Percentiles rank a stretch among this genome's conserved stretches.
Evolutionary conservation across 2,113 vertebrate genomes (phyloP).

Genomic region (Furnarius figulus): DNA sequence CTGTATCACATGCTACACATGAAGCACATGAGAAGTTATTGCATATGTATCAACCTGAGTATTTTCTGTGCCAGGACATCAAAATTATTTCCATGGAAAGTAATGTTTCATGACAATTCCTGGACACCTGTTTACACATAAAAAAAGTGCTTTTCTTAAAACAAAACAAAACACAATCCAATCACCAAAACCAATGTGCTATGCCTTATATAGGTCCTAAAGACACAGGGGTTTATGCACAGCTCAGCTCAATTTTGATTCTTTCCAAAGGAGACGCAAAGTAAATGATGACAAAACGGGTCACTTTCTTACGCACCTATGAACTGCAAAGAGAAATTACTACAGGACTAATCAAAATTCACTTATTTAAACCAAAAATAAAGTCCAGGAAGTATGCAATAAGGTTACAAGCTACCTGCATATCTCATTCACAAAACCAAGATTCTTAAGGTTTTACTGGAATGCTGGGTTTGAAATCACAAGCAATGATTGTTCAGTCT

Average conservation of each 20-base stretch:
- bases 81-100: not conserved
- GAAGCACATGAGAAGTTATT: not conserved
- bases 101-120: not conserved
- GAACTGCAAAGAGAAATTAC: not conserved
- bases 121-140: not conserved
- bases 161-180: not conserved
- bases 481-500: not conserved
- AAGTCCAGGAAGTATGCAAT: not conserved
- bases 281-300: not conserved
- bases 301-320: not conserved
- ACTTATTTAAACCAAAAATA: not conserved
- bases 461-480: not conserved
- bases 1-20: not conserved
- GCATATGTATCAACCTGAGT: not conserved
- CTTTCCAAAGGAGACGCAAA: not conserved
- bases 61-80: not conserved
- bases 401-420: not conserved
- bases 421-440: not conserved
- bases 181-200: not conserved
- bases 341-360: not conserved
- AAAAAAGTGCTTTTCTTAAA: not conserved
- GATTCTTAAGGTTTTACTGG: not conserved
- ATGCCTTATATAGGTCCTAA: not conserved
- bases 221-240: not conserved
- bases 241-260: not conserved